phyloP scores from a whole-genome alignment of 2,888 invertebrate genomes.

The Diachrysia chrysitis region DNA sequence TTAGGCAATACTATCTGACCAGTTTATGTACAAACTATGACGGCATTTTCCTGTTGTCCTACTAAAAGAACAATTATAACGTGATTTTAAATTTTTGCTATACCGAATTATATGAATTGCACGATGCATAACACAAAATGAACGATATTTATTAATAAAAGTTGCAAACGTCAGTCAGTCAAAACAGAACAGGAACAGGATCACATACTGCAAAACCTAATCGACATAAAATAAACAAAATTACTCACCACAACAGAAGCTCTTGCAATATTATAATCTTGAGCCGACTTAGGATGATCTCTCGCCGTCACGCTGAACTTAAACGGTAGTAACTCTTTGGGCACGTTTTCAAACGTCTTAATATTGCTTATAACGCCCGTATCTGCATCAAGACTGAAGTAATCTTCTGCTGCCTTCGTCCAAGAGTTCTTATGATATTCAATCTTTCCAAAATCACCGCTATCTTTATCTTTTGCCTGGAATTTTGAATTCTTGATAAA shows the following conservation, averaged over 20 bases:
- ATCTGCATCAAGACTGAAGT: slow-evolving; percentile 92
- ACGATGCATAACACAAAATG: too few species aligned
- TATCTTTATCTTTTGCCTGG: slow-evolving; percentile 95
- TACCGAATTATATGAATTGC: too few species aligned
- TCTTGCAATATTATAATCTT: slow-evolving; percentile 90
- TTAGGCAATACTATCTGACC: too few species aligned
- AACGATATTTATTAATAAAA: too few species aligned
- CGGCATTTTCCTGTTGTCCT: too few species aligned
- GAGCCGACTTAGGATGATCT: slow-evolving; percentile 92
- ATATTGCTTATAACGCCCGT: slow-evolving; percentile 94
- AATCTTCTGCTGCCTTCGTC: slow-evolving; percentile 88
- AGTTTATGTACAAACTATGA: too few species aligned
- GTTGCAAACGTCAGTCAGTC: too few species aligned
- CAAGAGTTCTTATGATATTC: slow-evolving; percentile 90
- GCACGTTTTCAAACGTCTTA: slow-evolving; percentile 92
- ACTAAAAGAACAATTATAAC: too few species aligned
- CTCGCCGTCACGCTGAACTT: slow-evolving; percentile 92
- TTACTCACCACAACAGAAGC: slow-evolving; percentile 90
- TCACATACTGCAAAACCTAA: too few species aligned
- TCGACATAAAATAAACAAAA: neutral
- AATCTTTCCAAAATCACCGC: slow-evolving; percentile 94
- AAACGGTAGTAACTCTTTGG: slow-evolving; percentile 91
- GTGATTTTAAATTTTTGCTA: too few species aligned
- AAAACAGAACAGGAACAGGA: too few species aligned
- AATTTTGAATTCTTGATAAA: slow-evolving; percentile 2